Conservation (phyloP, 1,140 invertebrate genomes). For the Saxidomus purpurata region DNA sequence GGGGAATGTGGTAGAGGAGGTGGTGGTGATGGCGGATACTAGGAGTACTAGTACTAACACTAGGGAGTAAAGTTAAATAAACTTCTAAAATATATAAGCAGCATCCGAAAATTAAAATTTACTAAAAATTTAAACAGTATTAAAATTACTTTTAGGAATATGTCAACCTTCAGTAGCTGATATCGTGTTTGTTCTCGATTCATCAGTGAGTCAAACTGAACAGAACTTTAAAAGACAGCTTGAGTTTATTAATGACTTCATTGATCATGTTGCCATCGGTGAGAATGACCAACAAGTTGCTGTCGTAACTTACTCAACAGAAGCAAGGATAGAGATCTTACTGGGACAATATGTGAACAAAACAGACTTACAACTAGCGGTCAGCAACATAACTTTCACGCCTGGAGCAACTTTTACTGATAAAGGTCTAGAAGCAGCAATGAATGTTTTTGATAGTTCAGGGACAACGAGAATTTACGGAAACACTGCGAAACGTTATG, state of each 20-base stretch:
- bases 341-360: neutral
- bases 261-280: slow-evolving; percentile 4
- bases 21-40: no score
- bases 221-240: slow-evolving; percentile 21
- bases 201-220: slow-evolving; percentile 18
- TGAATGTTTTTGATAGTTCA: neutral
- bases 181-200: slow-evolving; percentile 20
- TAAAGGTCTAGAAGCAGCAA: neutral
- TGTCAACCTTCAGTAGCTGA: slow-evolving; percentile 7
- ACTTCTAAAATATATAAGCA: no score
- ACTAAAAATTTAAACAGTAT: no score
- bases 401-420: neutral
- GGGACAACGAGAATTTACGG: neutral
- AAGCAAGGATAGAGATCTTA: neutral
- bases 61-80: no score
- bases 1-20: no score
- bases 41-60: no score
- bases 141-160: neutral
- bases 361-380: neutral
- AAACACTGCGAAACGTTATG: slow-evolving; percentile 13
- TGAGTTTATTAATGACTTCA: slow-evolving; percentile 20
- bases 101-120: no score
- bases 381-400: neutral
- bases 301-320: slow-evolving; percentile 10
- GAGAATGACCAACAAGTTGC: neutral